Conservation (phyloP, 2,888 invertebrate species). For the Neuroscelio doddi region DNA sequence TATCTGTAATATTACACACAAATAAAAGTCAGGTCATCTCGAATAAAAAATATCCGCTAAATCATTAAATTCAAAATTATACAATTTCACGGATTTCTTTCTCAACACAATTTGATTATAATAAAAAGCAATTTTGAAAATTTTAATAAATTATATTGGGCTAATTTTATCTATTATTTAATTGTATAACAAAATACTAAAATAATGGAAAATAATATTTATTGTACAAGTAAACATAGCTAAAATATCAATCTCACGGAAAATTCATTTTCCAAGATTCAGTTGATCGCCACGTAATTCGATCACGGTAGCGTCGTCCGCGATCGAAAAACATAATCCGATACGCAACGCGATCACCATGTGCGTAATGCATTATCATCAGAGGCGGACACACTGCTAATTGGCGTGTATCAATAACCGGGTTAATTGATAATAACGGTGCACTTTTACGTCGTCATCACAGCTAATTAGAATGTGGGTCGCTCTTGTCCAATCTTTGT, state of each 20-base stretch:
- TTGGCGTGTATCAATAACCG: constrained; percentile 58
- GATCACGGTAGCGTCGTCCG: constrained; percentile 24
- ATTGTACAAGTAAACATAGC: background rate
- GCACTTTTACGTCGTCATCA: constrained; percentile 61
- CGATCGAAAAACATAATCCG: constrained; percentile 36
- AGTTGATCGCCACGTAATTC: constrained; percentile 30
- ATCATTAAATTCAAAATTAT: too few relatives aligned
- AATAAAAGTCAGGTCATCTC: too few relatives aligned
- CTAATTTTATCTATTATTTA: too few relatives aligned
- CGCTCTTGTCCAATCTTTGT: constrained; percentile 63
- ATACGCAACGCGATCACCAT: constrained; percentile 44
- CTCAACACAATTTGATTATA: too few relatives aligned
- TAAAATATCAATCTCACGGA: constrained; percentile 18
- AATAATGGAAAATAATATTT: too few relatives aligned
- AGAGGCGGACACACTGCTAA: constrained; percentile 22
- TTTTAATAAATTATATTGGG: too few relatives aligned
- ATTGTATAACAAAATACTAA: too few relatives aligned
- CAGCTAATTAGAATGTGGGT: constrained; percentile 63
- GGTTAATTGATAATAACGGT: constrained; percentile 66
- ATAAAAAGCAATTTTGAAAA: too few relatives aligned
- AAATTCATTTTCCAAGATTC: constrained; percentile 32
- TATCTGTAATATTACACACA: too few relatives aligned
- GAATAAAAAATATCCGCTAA: too few relatives aligned
- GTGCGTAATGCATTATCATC: constrained; percentile 38
- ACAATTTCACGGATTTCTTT: too few relatives aligned